These are phyloP conservation scores for Rallus limicola DNA, from an alignment of 2,113 vertebrate genomes.

Conservation along the genomic window DNA sequence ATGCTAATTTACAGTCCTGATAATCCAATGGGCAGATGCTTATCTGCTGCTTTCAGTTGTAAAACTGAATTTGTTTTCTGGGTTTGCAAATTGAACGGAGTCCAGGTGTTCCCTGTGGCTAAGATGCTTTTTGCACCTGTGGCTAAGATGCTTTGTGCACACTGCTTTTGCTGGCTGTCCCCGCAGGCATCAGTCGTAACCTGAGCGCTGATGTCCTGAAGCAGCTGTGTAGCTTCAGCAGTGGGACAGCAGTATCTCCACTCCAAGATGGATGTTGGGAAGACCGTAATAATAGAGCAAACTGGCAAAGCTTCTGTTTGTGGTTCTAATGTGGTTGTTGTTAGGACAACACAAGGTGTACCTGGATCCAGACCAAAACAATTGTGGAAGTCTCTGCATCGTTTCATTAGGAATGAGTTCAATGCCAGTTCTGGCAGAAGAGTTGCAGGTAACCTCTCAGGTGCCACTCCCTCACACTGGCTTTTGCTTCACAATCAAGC, in stretches of 20 bases:
- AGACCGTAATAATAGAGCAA: not conserved
- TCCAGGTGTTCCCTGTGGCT: not conserved
- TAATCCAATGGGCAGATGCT: not conserved
- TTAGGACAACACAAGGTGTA: not conserved
- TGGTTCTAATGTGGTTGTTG: not conserved
- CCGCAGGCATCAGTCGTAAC: not conserved
- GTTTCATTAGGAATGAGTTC: not conserved
- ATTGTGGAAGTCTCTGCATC: not conserved
- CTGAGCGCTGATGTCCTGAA: not conserved
- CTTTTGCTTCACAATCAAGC: not conserved
- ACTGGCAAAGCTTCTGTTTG: not conserved
- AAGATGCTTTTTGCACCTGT: not conserved
- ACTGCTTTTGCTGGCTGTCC: not conserved
- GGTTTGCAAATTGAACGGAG: not conserved
- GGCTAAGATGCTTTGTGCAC: not conserved
- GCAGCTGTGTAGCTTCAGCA: not conserved
- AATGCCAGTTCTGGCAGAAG: not conserved
- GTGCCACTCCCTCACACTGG: not conserved
- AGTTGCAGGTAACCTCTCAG: not conserved
- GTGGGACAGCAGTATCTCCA: not conserved
- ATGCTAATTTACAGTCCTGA: not conserved
- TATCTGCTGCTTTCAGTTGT: not conserved
- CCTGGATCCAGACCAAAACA: not conserved
- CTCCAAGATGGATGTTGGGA: not conserved
- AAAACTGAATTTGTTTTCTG: not conserved